Base-by-base conservation (phyloP, 2,113 vertebrate species). In the Phycodurus eques region DNA sequence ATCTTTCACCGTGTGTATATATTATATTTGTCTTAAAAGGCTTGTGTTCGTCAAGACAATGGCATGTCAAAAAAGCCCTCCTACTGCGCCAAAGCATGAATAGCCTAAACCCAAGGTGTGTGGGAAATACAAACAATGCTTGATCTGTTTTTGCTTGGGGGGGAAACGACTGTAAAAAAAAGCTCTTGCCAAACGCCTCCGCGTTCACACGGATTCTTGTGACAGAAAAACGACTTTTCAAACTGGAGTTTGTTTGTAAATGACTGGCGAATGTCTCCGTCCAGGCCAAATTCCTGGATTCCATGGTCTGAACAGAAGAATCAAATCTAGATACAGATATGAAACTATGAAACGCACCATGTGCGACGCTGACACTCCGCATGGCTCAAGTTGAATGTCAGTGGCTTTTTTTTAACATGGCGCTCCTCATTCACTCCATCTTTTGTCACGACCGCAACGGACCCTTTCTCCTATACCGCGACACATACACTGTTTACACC, bases 91-190 rank as follows among this genome's bases (percentile, higher is more conserved):
- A 17, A 4, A 59, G 71, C 80, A 79, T 78, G 70, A 79, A 79
- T 46, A 75, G 72, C 71, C 67, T 14, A 76, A 79, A 75, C 59
- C 71, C 57, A 59, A 78, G 76, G 70, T 81, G 74, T 78, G 79
- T 82, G 73, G 72, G 77, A 78, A 80, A 77, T 47, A 43, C 66
- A 77, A 74, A 82, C 86, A 83, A 83, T 70, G 70, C 65, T 61
- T 56, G 67, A 82, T 84, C 75, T 76, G 78, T 72, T 77, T 86
- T 79, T 76, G 80, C 78, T 74, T 69, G 49, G 78, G 78, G 76
- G 80, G 13, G 22, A 59, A 82, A 63, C 83, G 71, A 75, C 15
- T 13, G 27, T 75, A 74, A 39, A 39, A 46, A 22, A 35, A 71
- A 44, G 76, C 35, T 20, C 68, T 14, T 56, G 27, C 74, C 61